These are phyloP conservation scores for Trissolcus japonicus DNA, from an alignment of 2,888 invertebrate genomes.

Conservation along the genomic window DNA sequence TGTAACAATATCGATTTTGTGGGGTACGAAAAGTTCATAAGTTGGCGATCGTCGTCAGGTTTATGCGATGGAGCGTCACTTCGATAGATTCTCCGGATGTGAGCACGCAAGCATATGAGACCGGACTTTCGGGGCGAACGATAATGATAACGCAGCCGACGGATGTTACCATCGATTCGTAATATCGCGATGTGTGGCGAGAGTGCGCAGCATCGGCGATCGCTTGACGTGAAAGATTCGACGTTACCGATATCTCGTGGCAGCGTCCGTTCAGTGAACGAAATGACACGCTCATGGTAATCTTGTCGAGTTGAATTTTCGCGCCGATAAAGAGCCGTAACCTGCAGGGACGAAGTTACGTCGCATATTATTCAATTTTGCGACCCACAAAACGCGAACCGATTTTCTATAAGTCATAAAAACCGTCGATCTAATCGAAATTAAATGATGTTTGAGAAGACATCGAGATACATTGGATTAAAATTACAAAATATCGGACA, in stretches of 20 bases:
- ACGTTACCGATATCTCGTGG: conserved; percentile 29
- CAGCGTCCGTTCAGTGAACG: conserved; percentile 22
- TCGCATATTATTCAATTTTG: conserved; percentile 33
- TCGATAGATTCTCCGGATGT: conserved; percentile 46
- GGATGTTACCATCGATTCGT: conserved; percentile 56
- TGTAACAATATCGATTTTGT: conserved; percentile 11
- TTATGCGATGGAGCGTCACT: conserved; percentile 38
- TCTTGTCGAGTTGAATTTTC: conserved; percentile 33
- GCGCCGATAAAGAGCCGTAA: conserved; percentile 26
- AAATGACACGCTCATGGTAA: conserved; percentile 34
- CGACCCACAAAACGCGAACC: not conserved
- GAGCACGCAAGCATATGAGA: conserved; percentile 46
- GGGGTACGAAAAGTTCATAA: conserved; percentile 25
- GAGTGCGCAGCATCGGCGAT: conserved; percentile 32
- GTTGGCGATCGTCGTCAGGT: conserved; percentile 39
- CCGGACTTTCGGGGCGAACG: conserved; percentile 45
- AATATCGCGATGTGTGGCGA: conserved; percentile 45
- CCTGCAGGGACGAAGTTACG: not conserved
- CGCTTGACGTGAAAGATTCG: conserved; percentile 46
- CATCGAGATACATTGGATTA: too few relatives aligned
- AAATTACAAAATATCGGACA: not conserved
- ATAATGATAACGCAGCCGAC: conserved; percentile 50
- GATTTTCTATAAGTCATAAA: not conserved
- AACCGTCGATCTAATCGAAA: too few relatives aligned
- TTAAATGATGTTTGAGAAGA: too few relatives aligned